These are phyloP conservation scores for Ciconia stormi DNA, from an alignment of 2,113 vertebrate genomes.

Conservation along the genomic window DNA sequence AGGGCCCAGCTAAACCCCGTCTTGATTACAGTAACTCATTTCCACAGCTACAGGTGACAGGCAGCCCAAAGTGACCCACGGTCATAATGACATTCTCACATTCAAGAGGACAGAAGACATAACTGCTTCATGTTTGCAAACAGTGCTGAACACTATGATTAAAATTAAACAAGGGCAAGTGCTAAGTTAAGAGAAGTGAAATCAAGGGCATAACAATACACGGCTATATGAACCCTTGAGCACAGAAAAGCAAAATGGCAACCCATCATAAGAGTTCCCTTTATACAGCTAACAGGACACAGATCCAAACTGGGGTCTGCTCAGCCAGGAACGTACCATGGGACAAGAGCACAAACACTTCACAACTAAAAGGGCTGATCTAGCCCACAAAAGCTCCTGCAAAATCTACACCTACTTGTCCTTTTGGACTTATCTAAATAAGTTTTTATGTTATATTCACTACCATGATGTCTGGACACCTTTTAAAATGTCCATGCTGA, in stretches of 20 bases:
- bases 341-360: background rate
- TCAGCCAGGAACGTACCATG: background rate
- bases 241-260: background rate
- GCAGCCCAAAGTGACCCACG: conserved; percentile 42
- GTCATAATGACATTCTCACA: conserved; percentile 58
- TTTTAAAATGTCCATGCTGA: background rate
- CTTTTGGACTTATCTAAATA: background rate
- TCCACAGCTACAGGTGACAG: conserved; percentile 61
- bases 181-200: background rate
- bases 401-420: background rate
- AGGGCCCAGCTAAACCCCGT: background rate
- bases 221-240: background rate
- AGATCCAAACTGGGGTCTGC: background rate
- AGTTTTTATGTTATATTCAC: background rate
- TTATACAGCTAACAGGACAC: background rate
- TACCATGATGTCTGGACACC: background rate
- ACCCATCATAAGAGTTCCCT: background rate
- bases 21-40: conserved; percentile 37
- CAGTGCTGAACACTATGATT: conserved; percentile 46
- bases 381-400: background rate
- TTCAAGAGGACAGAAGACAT: conserved; percentile 34
- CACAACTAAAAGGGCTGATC: background rate
- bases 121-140: conserved; percentile 49
- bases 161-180: conserved; percentile 48
- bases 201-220: conserved; percentile 2